Evolutionary conservation across 1,140 invertebrate genomes (phyloP).

Genomic region (Penaeus indicus): DNA sequence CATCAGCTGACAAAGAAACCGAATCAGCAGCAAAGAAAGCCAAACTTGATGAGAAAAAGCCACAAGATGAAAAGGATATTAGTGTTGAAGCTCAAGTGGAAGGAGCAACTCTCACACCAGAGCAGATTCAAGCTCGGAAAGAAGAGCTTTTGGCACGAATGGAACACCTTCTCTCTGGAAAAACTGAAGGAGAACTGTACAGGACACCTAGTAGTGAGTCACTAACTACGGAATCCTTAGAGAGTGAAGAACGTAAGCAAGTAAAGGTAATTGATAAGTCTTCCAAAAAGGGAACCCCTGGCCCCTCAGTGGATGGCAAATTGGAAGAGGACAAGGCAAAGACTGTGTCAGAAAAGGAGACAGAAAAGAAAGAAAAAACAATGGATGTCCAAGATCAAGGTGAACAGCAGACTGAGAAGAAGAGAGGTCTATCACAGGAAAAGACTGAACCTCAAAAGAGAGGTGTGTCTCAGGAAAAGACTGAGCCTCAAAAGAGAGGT

Average conservation of each 20-base stretch:
- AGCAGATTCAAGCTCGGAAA: conserved; percentile 39
- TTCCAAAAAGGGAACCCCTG: background rate
- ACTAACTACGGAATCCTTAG: conserved; percentile 41
- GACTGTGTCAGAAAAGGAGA: conserved; percentile 5
- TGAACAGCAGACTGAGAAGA: conserved; percentile 16
- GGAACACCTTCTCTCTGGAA: conserved; percentile 18
- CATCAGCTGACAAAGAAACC: conserved; percentile 28
- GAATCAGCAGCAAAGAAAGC: conserved; percentile 52
- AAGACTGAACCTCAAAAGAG: background rate
- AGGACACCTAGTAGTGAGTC: conserved; percentile 44
- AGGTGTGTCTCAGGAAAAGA: conserved; percentile 1
- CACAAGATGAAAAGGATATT: background rate
- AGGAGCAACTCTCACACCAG: conserved; percentile 3
- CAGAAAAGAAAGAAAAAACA: too few relatives aligned
- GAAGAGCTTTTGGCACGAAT: conserved; percentile 31
- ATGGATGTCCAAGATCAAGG: background rate
- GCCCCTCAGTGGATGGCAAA: background rate
- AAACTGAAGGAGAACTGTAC: conserved; percentile 6
- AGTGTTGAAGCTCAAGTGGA: background rate
- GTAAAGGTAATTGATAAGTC: conserved; percentile 1
- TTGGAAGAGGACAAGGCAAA: conserved; percentile 15
- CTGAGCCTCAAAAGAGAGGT: background rate
- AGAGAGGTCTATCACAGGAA: background rate
- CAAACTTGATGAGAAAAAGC: conserved; percentile 28
- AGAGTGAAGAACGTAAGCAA: conserved; percentile 35